phyloP scores from a whole-genome alignment of 2,113 vertebrate species.

The Rhinopomastus cyanomelas region DNA sequence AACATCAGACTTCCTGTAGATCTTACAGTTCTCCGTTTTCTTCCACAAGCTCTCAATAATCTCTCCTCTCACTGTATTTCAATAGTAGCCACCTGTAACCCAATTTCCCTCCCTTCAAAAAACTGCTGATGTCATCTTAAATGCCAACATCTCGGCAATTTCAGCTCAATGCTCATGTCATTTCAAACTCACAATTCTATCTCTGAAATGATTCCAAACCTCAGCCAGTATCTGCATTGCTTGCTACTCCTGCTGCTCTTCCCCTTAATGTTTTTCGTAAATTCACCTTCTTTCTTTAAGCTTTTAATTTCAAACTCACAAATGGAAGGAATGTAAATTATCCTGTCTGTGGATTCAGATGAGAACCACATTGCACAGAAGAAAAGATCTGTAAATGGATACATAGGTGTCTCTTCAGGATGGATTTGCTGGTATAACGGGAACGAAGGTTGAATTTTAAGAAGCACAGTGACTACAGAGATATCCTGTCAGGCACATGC shows the following conservation, averaged over 20 bases:
- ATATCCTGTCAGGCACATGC: rapidly evolving
- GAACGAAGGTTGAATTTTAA: background rate
- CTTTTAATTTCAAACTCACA: background rate
- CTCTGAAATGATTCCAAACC: background rate
- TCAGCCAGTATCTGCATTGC: background rate
- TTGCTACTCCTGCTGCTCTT: background rate
- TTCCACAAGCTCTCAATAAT: background rate
- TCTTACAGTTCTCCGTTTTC: constrained; percentile 31
- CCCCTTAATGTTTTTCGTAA: background rate
- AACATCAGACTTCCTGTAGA: background rate
- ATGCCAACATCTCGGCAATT: background rate
- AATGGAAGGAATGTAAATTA: background rate
- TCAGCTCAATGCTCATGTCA: background rate
- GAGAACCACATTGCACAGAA: rapidly evolving
- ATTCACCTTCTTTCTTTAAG: rapidly evolving
- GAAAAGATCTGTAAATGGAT: background rate
- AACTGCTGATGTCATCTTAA: constrained; percentile 8
- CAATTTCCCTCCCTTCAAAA: background rate
- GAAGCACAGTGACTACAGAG: background rate
- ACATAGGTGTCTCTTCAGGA: background rate
- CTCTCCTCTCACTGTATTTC: constrained; percentile 3
- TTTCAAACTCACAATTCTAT: constrained; percentile 8
- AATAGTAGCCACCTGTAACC: constrained; percentile 8
- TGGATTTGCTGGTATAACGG: too few species aligned
- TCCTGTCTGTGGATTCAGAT: too few species aligned